phyloP scores from a whole-genome alignment of 1,140 invertebrate species.

The Drosophila sp. region DNA sequence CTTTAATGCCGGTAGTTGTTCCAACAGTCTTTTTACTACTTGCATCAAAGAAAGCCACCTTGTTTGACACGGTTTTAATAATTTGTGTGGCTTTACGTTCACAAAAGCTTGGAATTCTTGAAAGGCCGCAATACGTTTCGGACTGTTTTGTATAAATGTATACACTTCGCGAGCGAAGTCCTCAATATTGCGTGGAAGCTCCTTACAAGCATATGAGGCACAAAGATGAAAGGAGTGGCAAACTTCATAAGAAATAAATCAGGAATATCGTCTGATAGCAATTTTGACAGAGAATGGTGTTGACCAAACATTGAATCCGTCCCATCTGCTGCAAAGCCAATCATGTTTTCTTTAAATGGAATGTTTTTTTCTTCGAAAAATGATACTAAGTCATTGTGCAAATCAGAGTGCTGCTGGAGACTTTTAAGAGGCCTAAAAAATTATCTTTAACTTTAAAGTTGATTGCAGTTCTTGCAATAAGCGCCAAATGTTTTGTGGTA shows the following conservation, averaged over 20 bases:
- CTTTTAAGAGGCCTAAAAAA: too few relatives aligned
- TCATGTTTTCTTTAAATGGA: not conserved
- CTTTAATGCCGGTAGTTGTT: too few relatives aligned
- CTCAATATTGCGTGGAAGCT: too few relatives aligned
- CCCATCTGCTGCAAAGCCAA: constrained; percentile 1
- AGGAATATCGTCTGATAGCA: constrained; percentile 1
- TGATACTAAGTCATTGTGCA: not conserved
- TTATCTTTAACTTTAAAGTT: not conserved
- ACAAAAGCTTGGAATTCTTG: constrained; percentile 1
- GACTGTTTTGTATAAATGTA: not conserved
- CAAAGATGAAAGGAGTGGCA: too few relatives aligned
- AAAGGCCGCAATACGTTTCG: not conserved
- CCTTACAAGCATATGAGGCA: too few relatives aligned
- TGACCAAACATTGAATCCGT: constrained; percentile 1
- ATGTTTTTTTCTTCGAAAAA: not conserved
- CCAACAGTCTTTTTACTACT: too few relatives aligned
- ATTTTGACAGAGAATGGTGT: constrained; percentile 2
- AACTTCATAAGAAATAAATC: constrained; percentile 1
- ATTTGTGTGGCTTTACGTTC: constrained; percentile 1
- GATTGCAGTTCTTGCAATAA: constrained; percentile 2
- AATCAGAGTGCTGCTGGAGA: too few relatives aligned
- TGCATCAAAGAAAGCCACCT: too few relatives aligned
- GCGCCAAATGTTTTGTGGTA: not conserved
- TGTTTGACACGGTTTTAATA: not conserved
- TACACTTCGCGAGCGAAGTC: too few relatives aligned